These are phyloP conservation scores for Lepisosteus oculatus DNA, from an alignment of 2,113 vertebrate species.

Conservation along the genomic window DNA sequence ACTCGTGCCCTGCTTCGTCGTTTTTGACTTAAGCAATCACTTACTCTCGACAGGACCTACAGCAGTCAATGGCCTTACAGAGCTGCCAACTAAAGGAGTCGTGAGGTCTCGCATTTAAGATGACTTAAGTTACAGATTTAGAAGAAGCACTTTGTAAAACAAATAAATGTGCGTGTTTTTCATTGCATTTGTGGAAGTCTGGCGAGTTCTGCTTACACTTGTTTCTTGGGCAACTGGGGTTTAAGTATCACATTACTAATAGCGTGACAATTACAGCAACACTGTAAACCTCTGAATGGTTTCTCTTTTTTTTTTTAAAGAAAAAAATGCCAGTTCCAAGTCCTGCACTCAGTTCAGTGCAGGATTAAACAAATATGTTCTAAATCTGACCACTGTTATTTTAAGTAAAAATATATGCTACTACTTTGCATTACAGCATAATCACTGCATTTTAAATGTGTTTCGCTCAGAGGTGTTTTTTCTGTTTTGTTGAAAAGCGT, in stretches of 20 bases:
- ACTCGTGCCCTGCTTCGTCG: background rate
- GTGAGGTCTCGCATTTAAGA: constrained; percentile 40
- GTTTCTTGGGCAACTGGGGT: constrained; percentile 59
- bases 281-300: constrained; percentile 58
- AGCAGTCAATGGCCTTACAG: constrained; percentile 41
- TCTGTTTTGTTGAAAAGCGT: too few species aligned
- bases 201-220: constrained; percentile 45
- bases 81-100: constrained; percentile 45
- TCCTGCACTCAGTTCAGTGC: background rate
- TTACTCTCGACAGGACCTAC: constrained; percentile 34
- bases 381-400: background rate
- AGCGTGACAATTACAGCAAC: constrained; percentile 65
- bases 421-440: too few species aligned
- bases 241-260: constrained; percentile 66
- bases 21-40: background rate
- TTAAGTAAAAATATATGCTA: background rate
- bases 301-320: constrained; percentile 39
- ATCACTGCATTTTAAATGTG: too few species aligned
- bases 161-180: constrained; percentile 64
- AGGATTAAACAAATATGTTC: background rate
- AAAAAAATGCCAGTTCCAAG: background rate
- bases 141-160: constrained; percentile 63
- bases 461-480: too few species aligned
- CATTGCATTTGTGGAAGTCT: constrained; percentile 59
- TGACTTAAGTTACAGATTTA: constrained; percentile 54